These are phyloP conservation scores for Ranitomeya imitator DNA, from an alignment of 2,113 vertebrate genomes.

Conservation along the genomic window DNA sequence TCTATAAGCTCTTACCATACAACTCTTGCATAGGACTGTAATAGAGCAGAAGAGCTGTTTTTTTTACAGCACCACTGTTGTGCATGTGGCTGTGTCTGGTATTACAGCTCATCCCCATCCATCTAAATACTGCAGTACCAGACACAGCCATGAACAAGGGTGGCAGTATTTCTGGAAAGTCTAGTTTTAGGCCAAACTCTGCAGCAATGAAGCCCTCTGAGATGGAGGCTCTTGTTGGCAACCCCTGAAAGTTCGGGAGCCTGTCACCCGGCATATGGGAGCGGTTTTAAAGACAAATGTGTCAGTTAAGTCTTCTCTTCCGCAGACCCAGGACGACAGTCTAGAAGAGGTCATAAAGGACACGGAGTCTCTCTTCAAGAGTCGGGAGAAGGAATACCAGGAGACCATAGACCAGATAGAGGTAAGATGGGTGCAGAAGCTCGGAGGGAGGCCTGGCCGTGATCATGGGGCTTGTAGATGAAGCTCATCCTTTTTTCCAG, in stretches of 20 bases:
- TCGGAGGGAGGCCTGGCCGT: neutral
- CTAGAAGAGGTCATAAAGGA: conserved; percentile 97
- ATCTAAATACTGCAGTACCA: neutral
- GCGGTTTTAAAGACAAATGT: neutral
- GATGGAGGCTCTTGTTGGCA: neutral
- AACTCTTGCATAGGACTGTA: no score
- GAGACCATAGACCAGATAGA: conserved; percentile 98
- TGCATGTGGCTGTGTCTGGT: neutral
- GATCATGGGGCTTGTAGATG: neutral
- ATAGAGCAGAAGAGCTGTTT: no score
- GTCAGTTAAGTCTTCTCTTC: neutral
- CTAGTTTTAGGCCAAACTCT: neutral
- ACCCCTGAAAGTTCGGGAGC: neutral
- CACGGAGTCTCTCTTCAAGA: conserved; percentile 94
- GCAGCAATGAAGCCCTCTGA: neutral
- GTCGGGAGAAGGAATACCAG: conserved; percentile 95
- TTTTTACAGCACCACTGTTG: neutral
- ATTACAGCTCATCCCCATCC: neutral
- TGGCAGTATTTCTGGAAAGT: neutral
- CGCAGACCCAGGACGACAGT: conserved; percentile 84
- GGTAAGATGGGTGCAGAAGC: conserved; percentile 70
- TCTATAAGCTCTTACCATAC: no score
- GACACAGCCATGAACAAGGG: neutral
- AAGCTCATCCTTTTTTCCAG: conserved; percentile 63
- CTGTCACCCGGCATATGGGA: neutral